Percentiles rank a stretch among this genome's conserved stretches.
These are phyloP conservation scores for Agonopterix heracliana DNA, from an alignment of 2,888 invertebrate species.

Conservation along the genomic window DNA sequence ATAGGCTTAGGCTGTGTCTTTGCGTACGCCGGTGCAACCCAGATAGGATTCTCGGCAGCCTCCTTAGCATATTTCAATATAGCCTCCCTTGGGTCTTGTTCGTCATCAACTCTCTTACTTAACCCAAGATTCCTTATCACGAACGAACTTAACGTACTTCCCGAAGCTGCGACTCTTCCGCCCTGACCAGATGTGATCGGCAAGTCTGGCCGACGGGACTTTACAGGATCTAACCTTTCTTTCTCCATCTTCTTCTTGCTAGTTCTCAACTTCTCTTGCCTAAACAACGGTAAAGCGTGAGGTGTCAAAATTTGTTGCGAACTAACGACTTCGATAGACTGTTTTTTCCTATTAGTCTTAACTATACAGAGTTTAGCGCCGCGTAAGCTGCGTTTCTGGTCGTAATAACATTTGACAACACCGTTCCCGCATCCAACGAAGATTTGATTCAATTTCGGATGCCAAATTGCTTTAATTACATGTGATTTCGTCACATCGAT, in stretches of 20 bases:
- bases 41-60: conserved; percentile 96
- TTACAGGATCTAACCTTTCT: conserved; percentile 90
- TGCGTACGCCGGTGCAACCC: conserved; percentile 95
- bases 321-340: conserved; percentile 90
- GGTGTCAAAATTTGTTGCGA: conserved; percentile 97
- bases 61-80: conserved; percentile 96
- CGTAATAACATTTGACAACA: conserved; percentile 92
- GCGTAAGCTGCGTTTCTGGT: conserved; percentile 88
- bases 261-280: conserved; percentile 92
- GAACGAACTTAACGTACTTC: conserved; percentile 96
- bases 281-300: conserved; percentile 95
- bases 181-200: conserved; percentile 94
- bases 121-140: conserved; percentile 96
- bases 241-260: conserved; percentile 94
- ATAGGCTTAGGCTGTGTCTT: conserved; percentile 92
- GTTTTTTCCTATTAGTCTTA: conserved; percentile 86
- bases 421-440: conserved; percentile 96
- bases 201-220: conserved; percentile 87
- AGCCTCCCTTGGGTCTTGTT: conserved; percentile 95
- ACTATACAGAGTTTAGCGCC: conserved; percentile 94
- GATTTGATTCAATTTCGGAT: conserved; percentile 97
- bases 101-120: conserved; percentile 93
- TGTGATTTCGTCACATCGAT: conserved; percentile 88
- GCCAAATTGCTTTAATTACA: conserved; percentile 94
- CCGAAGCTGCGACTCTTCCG: conserved; percentile 95